Percentiles rank a stretch among this genome's conserved stretches.
Evolutionary conservation across 2,888 invertebrate genomes (phyloP).

Genomic region (Carcina quercana): DNA sequence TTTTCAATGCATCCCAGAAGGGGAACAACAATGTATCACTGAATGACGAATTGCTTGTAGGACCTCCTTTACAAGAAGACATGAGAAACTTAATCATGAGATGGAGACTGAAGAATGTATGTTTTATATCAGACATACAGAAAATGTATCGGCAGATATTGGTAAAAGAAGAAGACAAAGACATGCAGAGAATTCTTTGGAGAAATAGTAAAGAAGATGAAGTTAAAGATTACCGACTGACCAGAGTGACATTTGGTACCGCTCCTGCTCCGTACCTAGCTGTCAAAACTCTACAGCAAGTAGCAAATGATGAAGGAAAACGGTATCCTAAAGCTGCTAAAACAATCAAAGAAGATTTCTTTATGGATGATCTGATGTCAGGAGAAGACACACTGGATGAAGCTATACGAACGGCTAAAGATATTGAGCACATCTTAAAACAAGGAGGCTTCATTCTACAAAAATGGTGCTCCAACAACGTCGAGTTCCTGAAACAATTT

Average conservation of each 20-base stretch:
- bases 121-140: conserved; percentile 20
- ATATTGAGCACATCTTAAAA: conserved; percentile 5
- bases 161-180: conserved; percentile 15
- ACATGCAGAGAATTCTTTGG: conserved; percentile 18
- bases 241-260: conserved; percentile 20
- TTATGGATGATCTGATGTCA: conserved; percentile 12
- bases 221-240: conserved; percentile 12
- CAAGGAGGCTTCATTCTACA: conserved; percentile 16
- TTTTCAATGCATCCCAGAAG: conserved; percentile 20
- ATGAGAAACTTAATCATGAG: conserved; percentile 18
- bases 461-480: conserved; percentile 19
- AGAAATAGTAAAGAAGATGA: conserved; percentile 8
- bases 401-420: conserved; percentile 8
- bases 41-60: conserved; percentile 18
- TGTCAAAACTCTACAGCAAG: conserved; percentile 11
- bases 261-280: conserved; percentile 20
- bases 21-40: conserved; percentile 11
- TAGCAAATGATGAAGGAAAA: conserved; percentile 13
- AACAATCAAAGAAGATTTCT: conserved; percentile 15
- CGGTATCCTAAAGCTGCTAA: conserved; percentile 7
- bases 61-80: conserved; percentile 21
- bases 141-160: conserved; percentile 26
- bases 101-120: conserved; percentile 20
- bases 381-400: conserved; percentile 10
- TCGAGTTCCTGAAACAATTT: conserved; percentile 11